These are phyloP conservation scores for Temnopleurus reevesii DNA, from an alignment of 53 echinoderm and acorn worm genomes.

Conservation along the genomic window DNA sequence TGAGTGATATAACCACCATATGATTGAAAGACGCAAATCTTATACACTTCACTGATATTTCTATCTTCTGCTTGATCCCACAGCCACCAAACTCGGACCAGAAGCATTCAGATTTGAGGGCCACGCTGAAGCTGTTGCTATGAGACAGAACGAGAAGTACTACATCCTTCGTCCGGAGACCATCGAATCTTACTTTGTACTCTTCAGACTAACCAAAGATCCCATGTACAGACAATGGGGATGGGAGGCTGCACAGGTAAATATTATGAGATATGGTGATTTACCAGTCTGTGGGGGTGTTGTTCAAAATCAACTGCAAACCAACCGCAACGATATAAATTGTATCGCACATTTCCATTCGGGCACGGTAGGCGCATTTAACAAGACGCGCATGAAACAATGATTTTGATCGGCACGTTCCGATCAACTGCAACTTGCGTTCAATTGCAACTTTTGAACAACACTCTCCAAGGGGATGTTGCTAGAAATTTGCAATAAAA, in stretches of 20 bases:
- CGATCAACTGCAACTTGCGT: too few species aligned
- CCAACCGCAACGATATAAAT: too few species aligned
- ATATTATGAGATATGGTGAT: neutral
- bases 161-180: constrained; percentile 98
- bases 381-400: too few species aligned
- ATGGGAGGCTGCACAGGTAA: constrained; percentile 96
- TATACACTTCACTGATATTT: neutral
- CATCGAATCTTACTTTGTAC: constrained; percentile 92
- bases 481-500: too few species aligned
- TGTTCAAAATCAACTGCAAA: too few species aligned
- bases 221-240: constrained; percentile 98
- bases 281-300: neutral
- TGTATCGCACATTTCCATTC: too few species aligned
- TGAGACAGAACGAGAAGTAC: constrained; percentile 99
- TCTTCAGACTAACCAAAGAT: constrained; percentile 93
- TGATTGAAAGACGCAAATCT: too few species aligned
- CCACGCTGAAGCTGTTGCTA: constrained; percentile 91
- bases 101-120: constrained; percentile 99
- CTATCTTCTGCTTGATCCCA: neutral
- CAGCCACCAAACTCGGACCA: constrained; percentile 96
- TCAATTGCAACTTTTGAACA: too few species aligned
- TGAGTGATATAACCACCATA: too few species aligned
- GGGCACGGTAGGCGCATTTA: too few species aligned
- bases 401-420: too few species aligned
- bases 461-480: too few species aligned